Base-by-base conservation (phyloP, 53 echinoderm and acorn worm species). In the Actinopyga echinites region DNA sequence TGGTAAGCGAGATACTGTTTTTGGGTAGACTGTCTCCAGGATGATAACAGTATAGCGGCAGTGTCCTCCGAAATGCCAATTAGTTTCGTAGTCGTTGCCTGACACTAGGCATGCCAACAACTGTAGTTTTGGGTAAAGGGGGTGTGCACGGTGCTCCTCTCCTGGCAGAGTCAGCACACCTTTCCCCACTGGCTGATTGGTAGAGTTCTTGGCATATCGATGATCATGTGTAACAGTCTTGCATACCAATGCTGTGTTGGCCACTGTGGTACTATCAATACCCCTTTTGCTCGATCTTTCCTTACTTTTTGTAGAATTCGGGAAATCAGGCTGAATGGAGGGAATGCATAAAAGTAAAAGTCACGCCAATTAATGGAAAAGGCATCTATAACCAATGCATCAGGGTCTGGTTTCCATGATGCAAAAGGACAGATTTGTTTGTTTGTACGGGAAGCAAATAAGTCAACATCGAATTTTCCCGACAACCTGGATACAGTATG, bases 321-420 rank as follows among this genome's bases (percentile, higher is more conserved):
- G 44, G 44, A 25, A 8, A 83, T 65, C 32, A 83, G 24, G 55
- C 66, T 65, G 32, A 83, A 83, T 11, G 91, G 65, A 40, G 88
- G 88, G 43, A 89, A 88, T 17, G 88, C 88, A 74, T 88, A 88
- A 24, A 85, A 88, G 15, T 75, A 38, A 82, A 19, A 13, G 85
- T 60, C 34, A 91, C 82, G 25, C n/a, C n/a, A n/a, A n/a, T n/a
- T n/a, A n/a, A n/a, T n/a, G n/a, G n/a, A n/a, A n/a, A n/a, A n/a
- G n/a, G 88, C 88, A 89, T 88, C 88, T 31, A 89, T 60, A 33
- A 34, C 42, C 38, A 55, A 53, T 1, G 89, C 92, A 30, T 85
- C 88, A 43, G 92, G 89, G 52, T 89, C 91, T 52, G 92, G 92
- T 60, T 60, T 53, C 89, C 89, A 88, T 21, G 89, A 92, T 23